phyloP scores from a whole-genome alignment of 2,797 vertebrate species.

The Ciconia nigra region DNA sequence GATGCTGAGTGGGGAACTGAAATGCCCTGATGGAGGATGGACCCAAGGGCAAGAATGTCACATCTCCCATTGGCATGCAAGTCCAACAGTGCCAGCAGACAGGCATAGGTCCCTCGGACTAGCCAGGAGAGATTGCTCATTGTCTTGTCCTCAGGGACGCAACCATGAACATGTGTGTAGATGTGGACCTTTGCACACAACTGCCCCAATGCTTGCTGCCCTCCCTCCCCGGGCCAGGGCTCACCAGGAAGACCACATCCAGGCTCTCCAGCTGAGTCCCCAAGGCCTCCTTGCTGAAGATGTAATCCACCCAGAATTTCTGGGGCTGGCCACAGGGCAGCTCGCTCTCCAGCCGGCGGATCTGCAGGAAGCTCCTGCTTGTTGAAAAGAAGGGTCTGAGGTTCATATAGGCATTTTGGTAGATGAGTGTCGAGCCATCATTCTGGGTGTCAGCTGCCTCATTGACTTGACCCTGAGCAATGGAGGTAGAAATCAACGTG shows the following conservation, averaged over 20 bases:
- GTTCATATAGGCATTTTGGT: fast-evolving
- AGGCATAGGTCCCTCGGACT: neutral
- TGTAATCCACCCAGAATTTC: slow-evolving; percentile 8
- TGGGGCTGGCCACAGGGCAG: slow-evolving; percentile 4
- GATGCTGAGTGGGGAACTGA: neutral
- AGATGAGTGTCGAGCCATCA: fast-evolving
- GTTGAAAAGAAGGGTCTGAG: neutral
- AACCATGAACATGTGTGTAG: fast-evolving
- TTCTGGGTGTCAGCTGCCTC: neutral
- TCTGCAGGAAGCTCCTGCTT: slow-evolving; percentile 11
- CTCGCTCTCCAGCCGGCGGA: neutral
- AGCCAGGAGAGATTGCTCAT: neutral
- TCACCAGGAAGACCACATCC: slow-evolving; percentile 31
- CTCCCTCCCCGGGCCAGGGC: neutral
- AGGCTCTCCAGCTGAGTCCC: neutral
- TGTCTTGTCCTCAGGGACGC: neutral
- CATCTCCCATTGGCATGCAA: neutral
- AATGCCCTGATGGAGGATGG: neutral
- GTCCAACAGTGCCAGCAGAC: neutral
- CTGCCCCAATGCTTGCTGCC: fast-evolving
- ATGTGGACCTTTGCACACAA: neutral
- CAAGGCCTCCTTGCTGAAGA: neutral
- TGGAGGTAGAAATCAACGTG: neutral
- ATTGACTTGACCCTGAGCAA: neutral
- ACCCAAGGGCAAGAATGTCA: fast-evolving